These are phyloP conservation scores for Solea senegalensis DNA, from an alignment of 2,113 vertebrate species.

Conservation along the genomic window DNA sequence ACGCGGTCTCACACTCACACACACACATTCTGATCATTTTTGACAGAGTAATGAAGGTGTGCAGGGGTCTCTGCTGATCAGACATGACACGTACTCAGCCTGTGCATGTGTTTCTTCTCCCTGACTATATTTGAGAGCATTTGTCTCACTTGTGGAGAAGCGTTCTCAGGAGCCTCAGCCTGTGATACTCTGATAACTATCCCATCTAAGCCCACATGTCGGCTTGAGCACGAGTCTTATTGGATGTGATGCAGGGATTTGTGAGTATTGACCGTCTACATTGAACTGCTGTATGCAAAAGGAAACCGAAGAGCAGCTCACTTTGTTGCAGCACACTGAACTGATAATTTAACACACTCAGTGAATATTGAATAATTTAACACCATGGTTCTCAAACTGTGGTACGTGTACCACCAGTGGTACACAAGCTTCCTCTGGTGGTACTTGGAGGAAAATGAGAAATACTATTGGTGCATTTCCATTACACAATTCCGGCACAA, in stretches of 20 bases:
- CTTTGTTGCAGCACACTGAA: background rate
- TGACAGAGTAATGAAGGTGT: slow-evolving; percentile 38
- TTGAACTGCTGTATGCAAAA: slow-evolving; percentile 13
- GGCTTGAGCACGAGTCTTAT: slow-evolving; percentile 1
- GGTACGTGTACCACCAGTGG: no score
- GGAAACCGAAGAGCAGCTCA: background rate
- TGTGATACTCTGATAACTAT: slow-evolving; percentile 36
- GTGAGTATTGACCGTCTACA: background rate
- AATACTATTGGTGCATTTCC: no score
- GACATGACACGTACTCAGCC: slow-evolving; percentile 33
- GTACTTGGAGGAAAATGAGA: no score
- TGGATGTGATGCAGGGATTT: slow-evolving; percentile 3
- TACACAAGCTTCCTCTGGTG: no score
- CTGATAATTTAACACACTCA: background rate
- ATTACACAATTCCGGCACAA: no score
- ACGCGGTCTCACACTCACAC: slow-evolving; percentile 6
- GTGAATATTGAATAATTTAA: no score
- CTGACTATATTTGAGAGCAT: slow-evolving; percentile 29
- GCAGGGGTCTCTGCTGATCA: slow-evolving; percentile 27
- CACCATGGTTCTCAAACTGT: no score
- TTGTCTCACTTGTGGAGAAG: slow-evolving; percentile 37
- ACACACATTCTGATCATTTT: slow-evolving; percentile 21
- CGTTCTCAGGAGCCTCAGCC: slow-evolving; percentile 26
- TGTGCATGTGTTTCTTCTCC: slow-evolving; percentile 7
- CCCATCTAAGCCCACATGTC: slow-evolving; percentile 24